Percentiles rank a stretch among this genome's conserved stretches.
phyloP scores from a whole-genome alignment of 1,140 invertebrate genomes.

The Ceratitis capitata region DNA sequence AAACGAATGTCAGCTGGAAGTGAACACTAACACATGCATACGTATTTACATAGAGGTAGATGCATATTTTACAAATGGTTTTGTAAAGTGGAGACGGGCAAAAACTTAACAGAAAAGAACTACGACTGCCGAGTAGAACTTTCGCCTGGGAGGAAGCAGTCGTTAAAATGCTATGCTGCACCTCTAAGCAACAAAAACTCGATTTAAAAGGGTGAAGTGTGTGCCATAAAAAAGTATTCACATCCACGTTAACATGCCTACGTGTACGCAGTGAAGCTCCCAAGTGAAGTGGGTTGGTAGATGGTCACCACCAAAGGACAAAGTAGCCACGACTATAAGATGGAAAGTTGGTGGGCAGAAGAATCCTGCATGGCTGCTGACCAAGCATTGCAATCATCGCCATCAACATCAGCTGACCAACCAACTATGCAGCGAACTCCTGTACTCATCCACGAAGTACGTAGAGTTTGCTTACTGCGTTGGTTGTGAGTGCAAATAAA shows the following conservation, averaged over 20 bases:
- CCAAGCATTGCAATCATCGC: neutral
- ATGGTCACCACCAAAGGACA: neutral
- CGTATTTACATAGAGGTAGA: neutral
- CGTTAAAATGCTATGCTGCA: neutral
- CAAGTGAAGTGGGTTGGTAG: neutral
- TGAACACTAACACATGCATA: neutral
- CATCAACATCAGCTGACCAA: neutral
- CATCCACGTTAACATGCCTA: neutral
- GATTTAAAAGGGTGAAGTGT: neutral
- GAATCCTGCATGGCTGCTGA: conserved; percentile 10
- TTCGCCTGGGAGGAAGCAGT: neutral
- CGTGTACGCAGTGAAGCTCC: neutral
- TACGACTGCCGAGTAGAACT: neutral
- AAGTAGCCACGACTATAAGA: neutral
- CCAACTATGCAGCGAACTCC: neutral
- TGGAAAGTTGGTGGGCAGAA: no score
- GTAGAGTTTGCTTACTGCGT: neutral
- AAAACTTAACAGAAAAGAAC: conserved; percentile 24
- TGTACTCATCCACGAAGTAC: no score
- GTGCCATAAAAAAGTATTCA: neutral
- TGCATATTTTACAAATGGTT: conserved; percentile 1
- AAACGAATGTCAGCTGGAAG: neutral
- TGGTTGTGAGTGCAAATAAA: neutral
- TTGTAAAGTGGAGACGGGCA: neutral
- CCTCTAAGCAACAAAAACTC: neutral